Evolutionary conservation across 1,140 invertebrate genomes (phyloP), one percentile per base, ranked within the genome.

Genomic region (Conus ventricosus): DNA sequence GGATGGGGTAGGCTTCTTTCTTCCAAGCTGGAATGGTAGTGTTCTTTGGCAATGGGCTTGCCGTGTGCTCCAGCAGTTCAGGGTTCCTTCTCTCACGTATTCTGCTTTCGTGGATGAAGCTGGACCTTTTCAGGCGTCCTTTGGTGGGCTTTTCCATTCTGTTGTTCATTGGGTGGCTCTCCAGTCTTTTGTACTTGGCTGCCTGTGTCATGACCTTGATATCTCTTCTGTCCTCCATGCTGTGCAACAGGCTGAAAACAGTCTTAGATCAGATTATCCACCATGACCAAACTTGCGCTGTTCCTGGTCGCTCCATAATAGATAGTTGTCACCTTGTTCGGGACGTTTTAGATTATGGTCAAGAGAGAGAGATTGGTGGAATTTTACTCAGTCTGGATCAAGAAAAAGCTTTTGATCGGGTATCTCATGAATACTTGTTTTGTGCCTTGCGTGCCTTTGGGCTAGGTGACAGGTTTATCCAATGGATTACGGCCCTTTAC

Each of bases 301-400:
- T 91, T 6, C 51, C 27, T 1, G 87, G 83, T 63, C 60, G 90
- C 25, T 81, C 80, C n/a, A 89, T 91, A 76, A 27, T 85, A 8
- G 89, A 91, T 82, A 91, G 89, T 84, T 57, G 78, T n/a, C 85
- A 90, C n/a, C 53, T 91, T 4, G 13, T 89, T 3, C 54, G 88
- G 15, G 76, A 88, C 82, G 63, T 90, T 87, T 11, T 88, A 54
- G 76, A 91, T 86, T 91, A 53, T 89, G 60, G 85, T 57, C 63
- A 87, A 20, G 75, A 82, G 20, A 88, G 87, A 82, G 57, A 88
- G 67, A 27, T 80, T 39, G 23, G 6, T 13, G 67, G 84, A 39
- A 63, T 80, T 51, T 80, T 84, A 10, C 53, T 90, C 27, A 67
- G 25, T 25, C 17, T 90, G 25, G 89, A 90, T 71, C 75, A 84